Percentiles rank a stretch among this genome's conserved stretches.
Conservation (phyloP, 2,888 invertebrate genomes). For the Lissonota sp. region DNA sequence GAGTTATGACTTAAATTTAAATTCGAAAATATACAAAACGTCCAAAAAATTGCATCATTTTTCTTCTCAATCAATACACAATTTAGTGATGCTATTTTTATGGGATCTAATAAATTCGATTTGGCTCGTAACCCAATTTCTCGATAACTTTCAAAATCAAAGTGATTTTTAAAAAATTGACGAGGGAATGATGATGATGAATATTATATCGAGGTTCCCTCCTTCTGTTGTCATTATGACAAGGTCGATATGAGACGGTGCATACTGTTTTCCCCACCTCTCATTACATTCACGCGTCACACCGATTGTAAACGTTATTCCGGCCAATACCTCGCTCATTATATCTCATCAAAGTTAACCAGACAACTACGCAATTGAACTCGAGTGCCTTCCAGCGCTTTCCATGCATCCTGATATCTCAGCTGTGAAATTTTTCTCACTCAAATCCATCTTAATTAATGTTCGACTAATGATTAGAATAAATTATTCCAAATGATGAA, state of each 20-base stretch:
- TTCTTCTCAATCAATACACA: too few relatives aligned
- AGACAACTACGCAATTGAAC: slow-evolving; percentile 53
- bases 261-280: neutral
- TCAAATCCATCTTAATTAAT: neutral
- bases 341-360: slow-evolving; percentile 51
- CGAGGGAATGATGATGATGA: slow-evolving; percentile 2
- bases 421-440: neutral
- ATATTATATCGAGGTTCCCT: slow-evolving; percentile 21
- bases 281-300: neutral
- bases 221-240: slow-evolving; percentile 20
- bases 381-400: slow-evolving; percentile 40
- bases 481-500: neutral
- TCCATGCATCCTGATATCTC: slow-evolving; percentile 39
- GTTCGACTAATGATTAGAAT: neutral
- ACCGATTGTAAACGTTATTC: slow-evolving; percentile 8
- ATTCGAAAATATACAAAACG: too few relatives aligned
- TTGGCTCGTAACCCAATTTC: too few relatives aligned
- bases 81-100: too few relatives aligned
- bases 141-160: too few relatives aligned
- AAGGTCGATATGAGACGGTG: slow-evolving; percentile 9
- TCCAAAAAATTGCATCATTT: too few relatives aligned
- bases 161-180: too few relatives aligned
- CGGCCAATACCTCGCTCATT: slow-evolving; percentile 44
- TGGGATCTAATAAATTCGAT: too few relatives aligned
- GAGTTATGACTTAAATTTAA: too few relatives aligned